Conservation (phyloP, 1,140 invertebrate genomes). For the Leptopilina boulardi region DNA sequence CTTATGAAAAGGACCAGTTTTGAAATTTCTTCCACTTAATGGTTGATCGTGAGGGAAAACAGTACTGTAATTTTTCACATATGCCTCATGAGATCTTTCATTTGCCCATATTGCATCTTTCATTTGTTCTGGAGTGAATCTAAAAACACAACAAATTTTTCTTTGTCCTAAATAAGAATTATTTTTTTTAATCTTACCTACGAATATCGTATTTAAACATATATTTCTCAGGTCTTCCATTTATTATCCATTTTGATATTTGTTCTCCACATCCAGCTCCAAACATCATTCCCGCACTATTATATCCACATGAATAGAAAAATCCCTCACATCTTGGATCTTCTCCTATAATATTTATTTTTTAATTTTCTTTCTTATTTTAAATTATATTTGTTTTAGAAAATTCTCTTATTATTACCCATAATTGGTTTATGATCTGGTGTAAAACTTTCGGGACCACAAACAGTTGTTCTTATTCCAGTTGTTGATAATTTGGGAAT, state of each 20-base stretch:
- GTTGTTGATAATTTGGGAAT: constrained; percentile 84
- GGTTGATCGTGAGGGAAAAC: constrained; percentile 90
- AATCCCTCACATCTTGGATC: constrained; percentile 78
- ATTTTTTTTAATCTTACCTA: constrained; percentile 63
- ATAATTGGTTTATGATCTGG: constrained; percentile 93
- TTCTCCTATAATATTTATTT: constrained; percentile 72
- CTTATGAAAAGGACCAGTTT: constrained; percentile 83
- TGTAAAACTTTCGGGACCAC: constrained; percentile 91
- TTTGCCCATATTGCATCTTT: constrained; percentile 84
- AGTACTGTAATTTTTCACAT: constrained; percentile 90
- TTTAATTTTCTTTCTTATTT: too few relatives aligned
- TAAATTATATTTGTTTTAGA: too few relatives aligned
- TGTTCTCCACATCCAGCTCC: constrained; percentile 90
- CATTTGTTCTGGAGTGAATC: constrained; percentile 84
- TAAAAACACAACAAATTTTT: constrained; percentile 52
- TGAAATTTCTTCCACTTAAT: constrained; percentile 86
- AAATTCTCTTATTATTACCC: too few relatives aligned
- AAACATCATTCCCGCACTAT: constrained; percentile 93
- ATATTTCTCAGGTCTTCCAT: constrained; percentile 87
- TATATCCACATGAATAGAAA: constrained; percentile 91
- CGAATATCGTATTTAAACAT: constrained; percentile 92
- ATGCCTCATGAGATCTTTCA: constrained; percentile 90
- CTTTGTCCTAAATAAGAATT: too few relatives aligned
- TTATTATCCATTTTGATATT: constrained; percentile 88
- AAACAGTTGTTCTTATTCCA: constrained; percentile 90